Evolutionary conservation across 1,140 invertebrate species (phyloP).

Genomic region (Saccostrea glomerata): DNA sequence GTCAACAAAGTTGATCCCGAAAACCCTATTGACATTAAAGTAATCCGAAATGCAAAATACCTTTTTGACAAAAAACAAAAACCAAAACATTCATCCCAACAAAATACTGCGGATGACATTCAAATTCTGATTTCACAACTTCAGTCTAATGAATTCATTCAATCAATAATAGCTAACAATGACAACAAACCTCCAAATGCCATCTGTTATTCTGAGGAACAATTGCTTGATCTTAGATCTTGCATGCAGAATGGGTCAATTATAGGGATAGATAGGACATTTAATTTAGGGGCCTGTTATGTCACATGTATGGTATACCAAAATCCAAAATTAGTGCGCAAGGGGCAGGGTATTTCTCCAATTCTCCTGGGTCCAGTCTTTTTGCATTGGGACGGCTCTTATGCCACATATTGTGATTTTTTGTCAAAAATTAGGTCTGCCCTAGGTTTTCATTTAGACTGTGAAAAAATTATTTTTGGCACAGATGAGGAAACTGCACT

Average conservation of each 20-base stretch:
- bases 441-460: constrained; percentile 9
- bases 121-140: too few species aligned
- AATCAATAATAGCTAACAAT: too few species aligned
- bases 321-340: constrained; percentile 41
- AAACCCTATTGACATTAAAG: neutral
- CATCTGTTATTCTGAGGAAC: too few species aligned
- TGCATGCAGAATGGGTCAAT: too few species aligned
- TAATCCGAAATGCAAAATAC: constrained; percentile 44
- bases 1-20: constrained; percentile 25
- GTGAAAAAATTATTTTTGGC: constrained; percentile 42
- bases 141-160: too few species aligned
- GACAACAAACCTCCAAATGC: too few species aligned
- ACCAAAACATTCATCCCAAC: too few species aligned
- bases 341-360: constrained; percentile 9
- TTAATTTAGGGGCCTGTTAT: constrained; percentile 37
- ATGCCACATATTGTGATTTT: constrained; percentile 50
- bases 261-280: too few species aligned
- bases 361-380: constrained; percentile 35
- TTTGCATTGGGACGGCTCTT: constrained; percentile 45
- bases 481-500: neutral
- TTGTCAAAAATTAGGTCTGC: constrained; percentile 35
- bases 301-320: constrained; percentile 47
- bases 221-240: too few species aligned
- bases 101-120: too few species aligned
- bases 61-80: constrained; percentile 20